Evolutionary conservation across 2,113 vertebrate species (phyloP).

Genomic region (Vulpes lagopus): DNA sequence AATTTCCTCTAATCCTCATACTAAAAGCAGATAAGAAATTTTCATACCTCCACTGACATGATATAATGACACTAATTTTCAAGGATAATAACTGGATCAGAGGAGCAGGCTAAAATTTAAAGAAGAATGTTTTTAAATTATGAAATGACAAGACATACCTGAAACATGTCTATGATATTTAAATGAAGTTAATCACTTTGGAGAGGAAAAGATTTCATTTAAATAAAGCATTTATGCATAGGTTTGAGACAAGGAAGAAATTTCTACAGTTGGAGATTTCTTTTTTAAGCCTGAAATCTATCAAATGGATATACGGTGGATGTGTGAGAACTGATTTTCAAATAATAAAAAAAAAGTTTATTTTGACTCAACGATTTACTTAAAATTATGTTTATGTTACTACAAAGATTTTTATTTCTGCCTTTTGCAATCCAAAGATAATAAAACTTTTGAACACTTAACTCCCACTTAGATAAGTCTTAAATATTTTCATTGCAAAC

Average conservation of each 20-base stretch:
- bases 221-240: background rate
- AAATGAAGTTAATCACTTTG: background rate
- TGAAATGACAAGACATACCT: background rate
- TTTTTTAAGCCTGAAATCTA: background rate
- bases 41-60: background rate
- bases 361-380: background rate
- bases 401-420: background rate
- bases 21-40: conserved; percentile 38
- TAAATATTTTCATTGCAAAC: background rate
- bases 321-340: background rate
- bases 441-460: background rate
- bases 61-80: conserved; percentile 23
- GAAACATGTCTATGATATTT: background rate
- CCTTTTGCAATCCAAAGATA: background rate
- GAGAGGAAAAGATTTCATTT: background rate
- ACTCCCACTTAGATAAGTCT: background rate
- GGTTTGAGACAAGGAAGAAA: background rate
- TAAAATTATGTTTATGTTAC: background rate
- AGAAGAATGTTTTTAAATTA: background rate
- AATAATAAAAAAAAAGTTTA: background rate
- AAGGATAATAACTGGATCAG: conserved; percentile 51
- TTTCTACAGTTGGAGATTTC: background rate
- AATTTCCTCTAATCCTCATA: conserved; percentile 21
- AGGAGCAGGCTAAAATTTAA: background rate
- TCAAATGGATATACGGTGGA: background rate